Evolutionary conservation across 1,140 invertebrate genomes (phyloP).

Genomic region (Heliconius hewitsoni): DNA sequence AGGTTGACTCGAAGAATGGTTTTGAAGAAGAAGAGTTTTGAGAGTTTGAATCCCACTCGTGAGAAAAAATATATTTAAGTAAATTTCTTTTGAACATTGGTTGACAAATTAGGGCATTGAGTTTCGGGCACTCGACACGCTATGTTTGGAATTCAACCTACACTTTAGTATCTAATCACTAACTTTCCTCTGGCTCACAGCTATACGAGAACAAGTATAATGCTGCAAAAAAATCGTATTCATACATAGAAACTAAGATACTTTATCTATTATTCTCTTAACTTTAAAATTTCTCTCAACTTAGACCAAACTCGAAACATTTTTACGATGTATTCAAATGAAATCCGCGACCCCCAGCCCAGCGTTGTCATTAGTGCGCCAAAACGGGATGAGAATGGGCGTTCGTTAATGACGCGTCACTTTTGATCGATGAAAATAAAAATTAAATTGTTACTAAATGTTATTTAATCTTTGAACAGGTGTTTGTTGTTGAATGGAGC

Average conservation of each 20-base stretch:
- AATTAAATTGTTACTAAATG: slow-evolving; percentile 19
- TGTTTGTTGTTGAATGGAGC: neutral
- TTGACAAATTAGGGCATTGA: too few relatives aligned
- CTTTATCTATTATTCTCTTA: neutral
- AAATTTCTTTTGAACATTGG: too few relatives aligned
- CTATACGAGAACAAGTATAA: too few relatives aligned
- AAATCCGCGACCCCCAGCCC: slow-evolving; percentile 44
- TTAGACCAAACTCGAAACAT: slow-evolving; percentile 36
- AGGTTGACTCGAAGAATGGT: too few relatives aligned
- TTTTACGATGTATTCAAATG: slow-evolving; percentile 53
- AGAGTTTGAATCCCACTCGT: too few relatives aligned
- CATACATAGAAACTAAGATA: neutral
- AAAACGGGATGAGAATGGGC: slow-evolving; percentile 29
- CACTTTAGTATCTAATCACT: too few relatives aligned
- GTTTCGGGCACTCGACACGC: too few relatives aligned
- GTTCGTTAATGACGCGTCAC: slow-evolving; percentile 23
- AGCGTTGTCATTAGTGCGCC: slow-evolving; percentile 39
- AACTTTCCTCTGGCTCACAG: too few relatives aligned
- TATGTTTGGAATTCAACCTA: too few relatives aligned
- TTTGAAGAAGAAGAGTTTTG: too few relatives aligned
- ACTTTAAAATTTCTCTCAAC: neutral
- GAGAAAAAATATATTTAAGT: too few relatives aligned
- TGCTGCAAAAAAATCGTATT: too few relatives aligned
- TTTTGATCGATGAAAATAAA: slow-evolving; percentile 25
- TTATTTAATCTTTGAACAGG: neutral